Base-by-base conservation (phyloP, 2,888 invertebrate genomes). In the Tenthredo livida region DNA sequence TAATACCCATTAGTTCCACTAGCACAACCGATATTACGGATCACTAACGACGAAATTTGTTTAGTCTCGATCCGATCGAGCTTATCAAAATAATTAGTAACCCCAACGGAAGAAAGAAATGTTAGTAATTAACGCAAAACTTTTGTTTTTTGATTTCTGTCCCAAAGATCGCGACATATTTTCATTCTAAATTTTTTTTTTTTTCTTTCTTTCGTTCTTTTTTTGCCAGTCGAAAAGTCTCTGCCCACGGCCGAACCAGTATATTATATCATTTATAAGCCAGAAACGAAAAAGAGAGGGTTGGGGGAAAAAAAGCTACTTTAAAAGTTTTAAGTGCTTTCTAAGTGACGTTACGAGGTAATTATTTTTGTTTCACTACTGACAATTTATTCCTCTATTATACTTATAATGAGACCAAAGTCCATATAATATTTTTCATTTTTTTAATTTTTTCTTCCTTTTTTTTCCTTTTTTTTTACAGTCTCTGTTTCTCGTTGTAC, bases 301-400 rank as follows among this genome's bases (percentile, higher is more conserved):
- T 83, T 84, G 84, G 84, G 84, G 86, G 10, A 33, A 33, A 88
- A 88, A 87, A 88, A 89, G 89, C 90, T 90, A 90, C 90, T 91
- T 91, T 90, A 91, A 91, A 91, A 88, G 90, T 91, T 91, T 89
- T 89, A 91, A 91, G 90, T 89, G 89, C 90, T 89, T 89, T 88
- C 88, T 90, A 90, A 90, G 89, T 89, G 89, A 90, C 89, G 89
- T 91, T 89, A 90, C 89, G 89, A 89, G 88, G 88, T 90, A 90
- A 91, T 91, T 90, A 91, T 91, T 91, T 89, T 88, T 88, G 87
- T 90, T 91, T 89, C 87, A 86, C 88, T 87, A 86, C 87, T 86
- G 87, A 88, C 88, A 86, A 88, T 88, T 88, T 87, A 86, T 73
- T 73, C 43, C 73, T 73, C 43, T 43, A 43, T 40, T 43, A 73